These are phyloP conservation scores for Syrrhaptes paradoxus DNA, from an alignment of 2,113 vertebrate species.

Conservation along the genomic window DNA sequence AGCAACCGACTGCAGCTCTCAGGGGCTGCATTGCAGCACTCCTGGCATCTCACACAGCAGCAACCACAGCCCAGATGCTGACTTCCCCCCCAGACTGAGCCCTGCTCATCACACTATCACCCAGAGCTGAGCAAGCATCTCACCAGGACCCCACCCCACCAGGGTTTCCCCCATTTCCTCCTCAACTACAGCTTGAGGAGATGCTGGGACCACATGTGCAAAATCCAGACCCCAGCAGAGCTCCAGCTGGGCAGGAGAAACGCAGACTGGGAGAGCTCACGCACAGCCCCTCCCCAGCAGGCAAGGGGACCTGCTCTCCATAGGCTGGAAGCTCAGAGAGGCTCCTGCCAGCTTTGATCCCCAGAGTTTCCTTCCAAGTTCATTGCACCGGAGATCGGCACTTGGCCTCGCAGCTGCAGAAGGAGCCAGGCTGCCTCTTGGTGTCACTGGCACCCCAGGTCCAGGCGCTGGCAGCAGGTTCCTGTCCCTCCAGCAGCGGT, in stretches of 20 bases:
- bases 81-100: background rate
- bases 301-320: background rate
- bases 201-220: rapidly evolving
- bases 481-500: background rate
- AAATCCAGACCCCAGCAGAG: rapidly evolving
- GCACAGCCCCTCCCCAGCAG: background rate
- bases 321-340: rapidly evolving
- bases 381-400: background rate
- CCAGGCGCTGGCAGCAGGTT: background rate
- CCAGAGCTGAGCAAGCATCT: too few relatives aligned
- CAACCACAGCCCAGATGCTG: background rate
- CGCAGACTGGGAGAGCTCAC: background rate
- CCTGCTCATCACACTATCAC: background rate
- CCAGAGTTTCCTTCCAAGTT: background rate
- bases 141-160: background rate
- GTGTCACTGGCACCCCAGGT: constrained; percentile 4
- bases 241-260: background rate
- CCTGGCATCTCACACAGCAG: background rate
- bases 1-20: rapidly evolving
- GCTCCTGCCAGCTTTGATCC: background rate
- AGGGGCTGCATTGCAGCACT: background rate
- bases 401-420: background rate
- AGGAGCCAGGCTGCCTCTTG: background rate
- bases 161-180: background rate
- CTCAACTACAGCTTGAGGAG: background rate